phyloP scores from a whole-genome alignment of 1,140 invertebrate genomes.

The Drosophila takahashii region DNA sequence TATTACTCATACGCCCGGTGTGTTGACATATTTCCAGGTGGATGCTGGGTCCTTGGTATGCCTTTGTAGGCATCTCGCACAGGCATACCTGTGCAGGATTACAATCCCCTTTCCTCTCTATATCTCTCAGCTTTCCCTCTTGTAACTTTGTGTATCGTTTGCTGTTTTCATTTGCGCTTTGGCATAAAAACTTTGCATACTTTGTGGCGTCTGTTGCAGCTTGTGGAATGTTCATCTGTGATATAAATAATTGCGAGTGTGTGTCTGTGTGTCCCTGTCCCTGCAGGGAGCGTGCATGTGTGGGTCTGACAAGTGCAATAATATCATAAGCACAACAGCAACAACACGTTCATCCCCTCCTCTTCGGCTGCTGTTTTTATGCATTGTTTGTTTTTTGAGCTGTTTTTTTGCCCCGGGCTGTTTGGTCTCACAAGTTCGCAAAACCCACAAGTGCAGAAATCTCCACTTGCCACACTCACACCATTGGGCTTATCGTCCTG shows the following conservation, averaged over 20 bases:
- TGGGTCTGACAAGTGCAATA: conserved; percentile 72
- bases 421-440: conserved; percentile 25
- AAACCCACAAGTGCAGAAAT: conserved; percentile 54
- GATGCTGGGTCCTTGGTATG: conserved; percentile 52
- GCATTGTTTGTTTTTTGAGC: conserved; percentile 36
- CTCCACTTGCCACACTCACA: conserved; percentile 17
- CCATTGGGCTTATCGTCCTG: conserved; percentile 3
- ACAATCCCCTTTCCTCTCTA: background rate
- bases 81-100: conserved; percentile 49
- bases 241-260: conserved; percentile 7
- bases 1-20: conserved; percentile 71
- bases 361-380: conserved; percentile 31
- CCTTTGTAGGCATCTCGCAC: conserved; percentile 48
- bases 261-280: background rate
- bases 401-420: conserved; percentile 29
- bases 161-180: conserved; percentile 77
- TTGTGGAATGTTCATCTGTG: conserved; percentile 31
- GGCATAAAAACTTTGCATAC: conserved; percentile 80
- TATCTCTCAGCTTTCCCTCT: background rate
- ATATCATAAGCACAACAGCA: conserved; percentile 70
- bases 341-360: conserved; percentile 46
- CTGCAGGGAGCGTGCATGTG: conserved; percentile 11
- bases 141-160: conserved; percentile 48
- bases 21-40: conserved; percentile 73
- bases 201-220: conserved; percentile 61